These are phyloP conservation scores for Chaitophorus viminalis DNA, from an alignment of 2,888 invertebrate genomes.

Conservation along the genomic window DNA sequence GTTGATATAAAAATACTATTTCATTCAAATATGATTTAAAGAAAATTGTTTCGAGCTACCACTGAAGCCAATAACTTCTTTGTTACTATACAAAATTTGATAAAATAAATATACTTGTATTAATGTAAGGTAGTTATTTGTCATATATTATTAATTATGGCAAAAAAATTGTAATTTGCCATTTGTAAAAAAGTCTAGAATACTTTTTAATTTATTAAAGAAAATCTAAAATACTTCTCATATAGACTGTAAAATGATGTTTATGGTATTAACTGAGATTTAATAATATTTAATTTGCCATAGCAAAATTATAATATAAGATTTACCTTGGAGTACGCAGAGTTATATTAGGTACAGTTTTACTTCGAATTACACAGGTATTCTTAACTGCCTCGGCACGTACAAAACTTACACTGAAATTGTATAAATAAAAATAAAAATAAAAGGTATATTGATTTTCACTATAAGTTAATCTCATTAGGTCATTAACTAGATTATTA, in stretches of 20 bases:
- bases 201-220: no score
- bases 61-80: no score
- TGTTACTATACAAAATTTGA: no score
- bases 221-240: no score
- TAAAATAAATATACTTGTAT: no score
- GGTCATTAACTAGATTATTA: conserved; percentile 46
- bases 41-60: no score
- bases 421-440: conserved; percentile 21
- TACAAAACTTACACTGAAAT: conserved; percentile 54
- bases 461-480: conserved; percentile 35
- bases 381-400: conserved; percentile 46
- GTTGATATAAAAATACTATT: no score
- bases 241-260: neutral
- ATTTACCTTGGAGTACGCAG: conserved; percentile 53
- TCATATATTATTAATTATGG: no score
- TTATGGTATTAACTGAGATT: neutral
- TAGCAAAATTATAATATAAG: neutral
- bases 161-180: no score
- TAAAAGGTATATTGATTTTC: conserved; percentile 51
- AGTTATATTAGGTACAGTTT: conserved; percentile 56
- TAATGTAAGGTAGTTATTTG: no score
- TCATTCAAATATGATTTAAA: no score
- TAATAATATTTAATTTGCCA: neutral
- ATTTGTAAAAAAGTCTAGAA: no score
- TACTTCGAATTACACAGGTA: conserved; percentile 41